Conservation (phyloP, 2,113 vertebrate species). For the Protobothrops mucrosquamatus region DNA sequence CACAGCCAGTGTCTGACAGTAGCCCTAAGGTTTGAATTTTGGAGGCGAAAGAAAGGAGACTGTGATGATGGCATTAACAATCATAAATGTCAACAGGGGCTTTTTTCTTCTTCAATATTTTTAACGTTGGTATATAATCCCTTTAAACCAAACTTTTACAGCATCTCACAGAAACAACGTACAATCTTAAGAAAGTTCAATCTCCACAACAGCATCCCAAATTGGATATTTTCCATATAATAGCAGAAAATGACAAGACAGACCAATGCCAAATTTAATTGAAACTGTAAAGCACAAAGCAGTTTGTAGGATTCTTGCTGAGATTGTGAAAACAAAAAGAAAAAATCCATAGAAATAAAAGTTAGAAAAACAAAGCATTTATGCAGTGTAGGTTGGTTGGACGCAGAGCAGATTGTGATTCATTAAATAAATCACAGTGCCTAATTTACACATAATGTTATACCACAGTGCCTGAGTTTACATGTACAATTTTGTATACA, state of each 20-base stretch:
- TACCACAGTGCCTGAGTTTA: neutral
- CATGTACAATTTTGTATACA: neutral
- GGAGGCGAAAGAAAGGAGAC: conserved; percentile 7
- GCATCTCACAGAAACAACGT: conserved; percentile 9
- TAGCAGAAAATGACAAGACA: conserved; percentile 32
- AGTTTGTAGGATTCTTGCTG: neutral
- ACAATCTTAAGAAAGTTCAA: neutral
- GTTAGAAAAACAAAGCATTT: neutral
- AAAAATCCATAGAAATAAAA: neutral
- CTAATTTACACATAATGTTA: neutral
- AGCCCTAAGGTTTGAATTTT: conserved; percentile 13
- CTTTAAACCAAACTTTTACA: conserved; percentile 48
- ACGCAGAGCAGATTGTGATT: neutral
- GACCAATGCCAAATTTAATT: neutral
- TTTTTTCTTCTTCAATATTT: conserved; percentile 21
- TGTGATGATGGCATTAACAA: conserved; percentile 36
- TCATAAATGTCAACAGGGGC: conserved; percentile 51
- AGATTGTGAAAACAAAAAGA: neutral
- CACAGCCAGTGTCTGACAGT: conserved; percentile 23
- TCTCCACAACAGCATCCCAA: conserved; percentile 31
- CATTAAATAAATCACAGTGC: neutral
- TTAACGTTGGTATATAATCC: conserved; percentile 1
- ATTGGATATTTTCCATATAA: conserved; percentile 32
- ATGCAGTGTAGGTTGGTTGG: neutral
- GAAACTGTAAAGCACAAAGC: rapidly evolving